Percentiles rank a stretch among this genome's conserved stretches.
Evolutionary conservation across 1,140 invertebrate genomes (phyloP).

Genomic region (Gryllus bimaculatus): DNA sequence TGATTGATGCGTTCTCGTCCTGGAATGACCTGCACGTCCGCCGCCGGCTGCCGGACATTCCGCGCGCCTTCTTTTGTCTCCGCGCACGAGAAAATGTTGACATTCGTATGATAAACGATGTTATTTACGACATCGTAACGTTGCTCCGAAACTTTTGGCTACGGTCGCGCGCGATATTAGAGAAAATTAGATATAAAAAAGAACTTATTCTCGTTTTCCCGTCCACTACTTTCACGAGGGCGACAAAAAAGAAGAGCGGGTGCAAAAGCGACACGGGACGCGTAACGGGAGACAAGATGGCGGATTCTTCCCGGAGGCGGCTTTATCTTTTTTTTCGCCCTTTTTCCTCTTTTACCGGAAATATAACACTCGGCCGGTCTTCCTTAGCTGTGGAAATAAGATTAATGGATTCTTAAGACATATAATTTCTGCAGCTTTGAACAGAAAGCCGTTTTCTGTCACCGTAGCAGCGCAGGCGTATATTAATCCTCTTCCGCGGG

Average conservation of each 20-base stretch:
- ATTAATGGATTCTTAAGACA: conserved; percentile 5
- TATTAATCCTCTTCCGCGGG: neutral
- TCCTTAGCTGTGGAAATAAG: conserved; percentile 4
- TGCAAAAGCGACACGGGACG: neutral
- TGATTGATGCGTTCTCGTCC: neutral
- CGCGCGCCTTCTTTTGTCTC: neutral
- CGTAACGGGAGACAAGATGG: neutral
- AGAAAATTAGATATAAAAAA: neutral
- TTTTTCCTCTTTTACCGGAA: neutral
- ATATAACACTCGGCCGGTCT: neutral
- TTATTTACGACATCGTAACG: neutral
- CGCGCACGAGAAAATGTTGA: neutral
- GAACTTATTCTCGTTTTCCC: neutral
- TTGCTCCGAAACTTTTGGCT: neutral
- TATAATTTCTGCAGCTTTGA: conserved; percentile 1
- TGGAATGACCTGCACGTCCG: neutral
- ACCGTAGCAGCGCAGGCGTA: neutral
- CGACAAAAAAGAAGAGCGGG: neutral
- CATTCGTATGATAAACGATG: conserved; percentile 1
- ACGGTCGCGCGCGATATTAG: neutral
- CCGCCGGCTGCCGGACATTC: neutral
- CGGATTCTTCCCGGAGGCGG: neutral
- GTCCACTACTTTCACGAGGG: neutral
- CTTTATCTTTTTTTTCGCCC: neutral
- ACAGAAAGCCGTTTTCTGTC: neutral